Evolutionary conservation across 2,113 vertebrate species (phyloP).

Genomic region (Apistogramma diplotaenia): DNA sequence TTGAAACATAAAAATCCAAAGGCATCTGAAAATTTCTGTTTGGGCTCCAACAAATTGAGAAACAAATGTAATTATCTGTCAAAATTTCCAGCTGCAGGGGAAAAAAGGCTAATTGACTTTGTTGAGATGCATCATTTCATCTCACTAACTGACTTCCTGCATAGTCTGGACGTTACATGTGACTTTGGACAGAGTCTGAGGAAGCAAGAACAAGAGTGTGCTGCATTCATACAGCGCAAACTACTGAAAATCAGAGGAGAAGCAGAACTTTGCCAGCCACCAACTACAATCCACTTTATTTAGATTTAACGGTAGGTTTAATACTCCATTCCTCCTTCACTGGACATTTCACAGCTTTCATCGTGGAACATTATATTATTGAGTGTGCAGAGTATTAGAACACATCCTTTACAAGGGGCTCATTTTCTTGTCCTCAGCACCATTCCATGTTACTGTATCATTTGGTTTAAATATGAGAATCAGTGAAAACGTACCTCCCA

Average conservation of each 20-base stretch:
- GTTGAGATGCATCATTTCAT: background rate
- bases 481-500: slow-evolving; percentile 75
- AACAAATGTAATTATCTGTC: background rate
- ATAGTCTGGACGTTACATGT: too few species aligned
- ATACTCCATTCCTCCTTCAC: background rate
- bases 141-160: background rate
- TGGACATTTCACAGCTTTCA: background rate
- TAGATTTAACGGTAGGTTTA: background rate
- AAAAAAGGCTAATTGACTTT: background rate
- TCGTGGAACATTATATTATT: background rate
- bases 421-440: background rate
- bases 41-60: background rate
- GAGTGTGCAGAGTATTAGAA: background rate
- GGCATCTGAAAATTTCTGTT: background rate
- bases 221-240: background rate
- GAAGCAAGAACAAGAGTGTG: background rate
- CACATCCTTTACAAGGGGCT: background rate
- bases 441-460: background rate
- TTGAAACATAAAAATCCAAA: background rate
- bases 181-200: background rate
- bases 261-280: background rate
- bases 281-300: background rate
- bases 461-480: background rate
- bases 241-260: background rate
- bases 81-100: background rate